phyloP scores from a whole-genome alignment of 2,888 invertebrate species.

The Norana najaformis region DNA sequence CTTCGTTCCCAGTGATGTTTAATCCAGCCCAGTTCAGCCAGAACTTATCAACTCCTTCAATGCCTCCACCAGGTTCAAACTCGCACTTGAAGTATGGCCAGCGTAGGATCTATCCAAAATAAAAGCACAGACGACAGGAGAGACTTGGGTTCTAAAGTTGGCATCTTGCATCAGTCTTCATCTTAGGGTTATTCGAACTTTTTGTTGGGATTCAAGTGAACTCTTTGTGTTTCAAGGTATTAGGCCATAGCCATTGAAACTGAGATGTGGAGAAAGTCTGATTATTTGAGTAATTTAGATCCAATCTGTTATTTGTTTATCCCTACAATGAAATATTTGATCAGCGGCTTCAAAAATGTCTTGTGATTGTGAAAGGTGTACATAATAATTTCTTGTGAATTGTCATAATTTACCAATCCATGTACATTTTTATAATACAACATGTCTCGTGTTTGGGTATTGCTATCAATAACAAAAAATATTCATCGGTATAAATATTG shows the following conservation, averaged over 20 bases:
- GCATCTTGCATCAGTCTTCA: constrained; percentile 1
- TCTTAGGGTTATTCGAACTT: constrained; percentile 13
- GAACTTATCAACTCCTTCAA: constrained; percentile 14
- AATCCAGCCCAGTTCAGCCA: constrained; percentile 35
- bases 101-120: constrained; percentile 39
- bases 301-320: neutral
- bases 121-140: constrained; percentile 19
- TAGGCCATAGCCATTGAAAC: neutral
- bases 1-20: constrained; percentile 34
- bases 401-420: neutral
- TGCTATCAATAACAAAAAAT: neutral
- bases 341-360: neutral
- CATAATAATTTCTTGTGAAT: neutral
- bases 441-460: neutral
- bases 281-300: constrained; percentile 13
- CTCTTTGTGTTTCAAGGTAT: neutral
- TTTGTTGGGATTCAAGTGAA: neutral
- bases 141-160: neutral
- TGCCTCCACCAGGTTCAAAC: constrained; percentile 9
- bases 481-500: neutral
- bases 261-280: neutral
- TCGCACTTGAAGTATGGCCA: constrained; percentile 36
- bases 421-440: neutral
- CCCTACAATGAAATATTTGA: neutral
- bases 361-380: neutral